These are phyloP conservation scores for Ectemnius continuus DNA, from an alignment of 2,888 invertebrate species.

Conservation along the genomic window DNA sequence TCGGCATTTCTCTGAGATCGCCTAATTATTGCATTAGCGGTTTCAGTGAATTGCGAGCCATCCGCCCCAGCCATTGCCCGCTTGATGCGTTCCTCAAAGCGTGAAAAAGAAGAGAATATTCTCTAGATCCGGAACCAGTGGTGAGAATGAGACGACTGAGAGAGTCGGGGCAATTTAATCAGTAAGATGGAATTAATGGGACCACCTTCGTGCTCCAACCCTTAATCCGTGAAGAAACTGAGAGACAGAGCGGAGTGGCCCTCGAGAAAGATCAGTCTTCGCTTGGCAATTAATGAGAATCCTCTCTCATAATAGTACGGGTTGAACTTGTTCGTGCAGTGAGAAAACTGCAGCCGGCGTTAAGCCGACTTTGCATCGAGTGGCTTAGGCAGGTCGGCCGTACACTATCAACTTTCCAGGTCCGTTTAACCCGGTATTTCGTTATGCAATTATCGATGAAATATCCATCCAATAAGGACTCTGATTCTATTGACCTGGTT, in stretches of 20 bases:
- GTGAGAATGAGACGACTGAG: conserved; percentile 23
- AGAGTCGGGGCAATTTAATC: conserved; percentile 50
- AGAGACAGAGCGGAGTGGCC: background rate
- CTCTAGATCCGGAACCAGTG: background rate
- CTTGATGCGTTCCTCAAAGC: background rate
- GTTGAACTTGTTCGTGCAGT: conserved; percentile 3
- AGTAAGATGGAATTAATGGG: conserved; percentile 49
- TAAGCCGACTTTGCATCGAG: conserved; percentile 8
- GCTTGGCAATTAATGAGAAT: conserved; percentile 29
- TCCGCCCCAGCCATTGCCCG: too few species aligned
- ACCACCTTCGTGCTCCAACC: conserved; percentile 30
- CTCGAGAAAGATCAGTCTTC: conserved; percentile 2
- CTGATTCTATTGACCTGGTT: too few species aligned
- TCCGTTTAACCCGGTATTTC: too few species aligned
- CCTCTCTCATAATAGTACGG: conserved; percentile 18
- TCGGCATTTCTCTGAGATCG: background rate
- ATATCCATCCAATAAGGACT: too few species aligned
- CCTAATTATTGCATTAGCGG: background rate
- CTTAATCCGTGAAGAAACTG: conserved; percentile 32
- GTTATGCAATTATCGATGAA: too few species aligned
- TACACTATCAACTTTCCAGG: too few species aligned
- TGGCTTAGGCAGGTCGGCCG: too few species aligned
- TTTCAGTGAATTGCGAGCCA: background rate
- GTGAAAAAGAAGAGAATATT: conserved; percentile 1
- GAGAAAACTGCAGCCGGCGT: conserved; percentile 3